Evolutionary conservation across 2,888 invertebrate genomes (phyloP), one percentile per base, ranked within the genome.

Genomic region (Drosophila gaucha): DNA sequence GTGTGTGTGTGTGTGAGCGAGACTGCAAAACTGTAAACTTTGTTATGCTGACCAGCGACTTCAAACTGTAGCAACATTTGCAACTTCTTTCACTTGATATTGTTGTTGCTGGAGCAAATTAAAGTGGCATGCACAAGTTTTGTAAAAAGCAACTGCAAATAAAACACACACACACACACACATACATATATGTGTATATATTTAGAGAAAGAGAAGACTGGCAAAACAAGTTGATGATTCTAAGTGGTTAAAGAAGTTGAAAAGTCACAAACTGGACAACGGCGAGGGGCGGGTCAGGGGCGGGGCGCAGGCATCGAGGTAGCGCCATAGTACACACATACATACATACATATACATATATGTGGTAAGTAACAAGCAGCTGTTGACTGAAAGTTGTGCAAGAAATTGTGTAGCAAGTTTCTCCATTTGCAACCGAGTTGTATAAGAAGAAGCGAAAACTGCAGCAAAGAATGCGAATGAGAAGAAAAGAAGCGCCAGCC

Each of bases 181-280:
- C 36, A 44, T 43, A 41, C 36, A 54, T 26, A 24, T 18, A 26
- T 16, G 8, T 44, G 22, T 38, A 30, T 12, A 44, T n/a, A n/a
- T n/a, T n/a, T n/a, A n/a, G 18, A 22, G 31, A 38, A 33, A 55
- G 43, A 41, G 47, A 10, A 35, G 39, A 14, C 80, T 62, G 80
- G 60, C 79, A 69, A 83, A 74, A 76, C 84, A 83, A 83, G 86
- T 83, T 79, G 76, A 80, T 83, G 84, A 86, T 80, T 86, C 84
- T 86, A 79, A 80, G 80, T 80, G 83, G 80, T 80, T 86, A 80
- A 86, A 79, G 80, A 86, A 80, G 86, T 76, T 80, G 72, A 79
- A 83, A 86, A 80, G 80, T 80, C 86, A 86, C 67, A 79, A 79
- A 73, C 76, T 74, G 78, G 78, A 80, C 74, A 57, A 52, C 9